A percentile compares a stretch with the other conserved stretches of the same genome.
Conservation (phyloP, 2,888 invertebrate species). For the Gryllus longicercus region DNA sequence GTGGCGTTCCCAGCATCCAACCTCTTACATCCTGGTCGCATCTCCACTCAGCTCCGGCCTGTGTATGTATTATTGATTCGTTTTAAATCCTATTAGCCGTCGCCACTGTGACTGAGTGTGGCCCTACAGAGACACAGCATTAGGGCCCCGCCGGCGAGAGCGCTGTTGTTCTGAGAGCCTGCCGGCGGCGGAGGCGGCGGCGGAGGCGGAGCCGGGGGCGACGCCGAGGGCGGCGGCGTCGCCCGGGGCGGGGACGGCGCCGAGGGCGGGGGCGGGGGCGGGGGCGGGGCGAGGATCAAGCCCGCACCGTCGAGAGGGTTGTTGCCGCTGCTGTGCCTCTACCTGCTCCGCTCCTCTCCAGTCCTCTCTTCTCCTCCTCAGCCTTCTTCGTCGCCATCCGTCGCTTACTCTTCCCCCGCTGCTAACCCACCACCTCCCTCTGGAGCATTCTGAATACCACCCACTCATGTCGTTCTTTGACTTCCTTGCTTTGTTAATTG, state of each 20-base stretch:
- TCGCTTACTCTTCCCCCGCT: background rate
- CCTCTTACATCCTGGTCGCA: slow-evolving; percentile 17
- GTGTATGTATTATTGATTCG: slow-evolving; percentile 37
- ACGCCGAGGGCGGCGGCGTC: background rate
- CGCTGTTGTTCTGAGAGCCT: slow-evolving; percentile 17
- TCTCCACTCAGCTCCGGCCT: slow-evolving; percentile 22
- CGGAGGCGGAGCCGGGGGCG: background rate
- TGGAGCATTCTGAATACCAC: background rate
- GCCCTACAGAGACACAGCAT: slow-evolving; percentile 17
- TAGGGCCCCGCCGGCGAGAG: background rate
- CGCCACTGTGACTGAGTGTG: slow-evolving; percentile 27
- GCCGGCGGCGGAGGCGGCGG: background rate
- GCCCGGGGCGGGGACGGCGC: background rate
- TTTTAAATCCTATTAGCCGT: slow-evolving; percentile 36
- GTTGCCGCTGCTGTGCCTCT: background rate
- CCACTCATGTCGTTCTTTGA: too few relatives aligned
- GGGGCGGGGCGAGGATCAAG: slow-evolving; percentile 6
- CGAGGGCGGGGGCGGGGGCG: background rate
- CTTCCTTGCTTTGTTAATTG: too few relatives aligned
- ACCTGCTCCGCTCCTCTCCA: background rate
- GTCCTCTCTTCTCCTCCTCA: too few relatives aligned
- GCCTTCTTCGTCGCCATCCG: too few relatives aligned
- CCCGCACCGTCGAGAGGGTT: background rate
- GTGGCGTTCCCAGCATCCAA: slow-evolving; percentile 17
- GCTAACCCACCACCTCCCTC: background rate